These are phyloP conservation scores for Axis porcinus DNA, from an alignment of 2,113 vertebrate genomes.

Conservation along the genomic window DNA sequence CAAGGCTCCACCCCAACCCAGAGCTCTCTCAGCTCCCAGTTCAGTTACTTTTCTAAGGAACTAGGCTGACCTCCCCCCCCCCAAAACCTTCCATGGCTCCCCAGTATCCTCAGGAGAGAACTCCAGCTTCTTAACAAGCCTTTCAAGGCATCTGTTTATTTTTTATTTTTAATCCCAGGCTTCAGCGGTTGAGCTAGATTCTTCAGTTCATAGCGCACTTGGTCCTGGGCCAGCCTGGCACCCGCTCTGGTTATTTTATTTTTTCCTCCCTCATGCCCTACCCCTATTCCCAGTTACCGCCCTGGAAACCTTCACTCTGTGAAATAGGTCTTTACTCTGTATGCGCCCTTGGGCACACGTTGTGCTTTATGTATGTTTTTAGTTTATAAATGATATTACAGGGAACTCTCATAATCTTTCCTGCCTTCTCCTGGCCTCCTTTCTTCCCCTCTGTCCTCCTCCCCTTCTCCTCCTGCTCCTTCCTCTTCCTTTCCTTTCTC, in stretches of 20 bases:
- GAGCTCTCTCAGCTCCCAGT: not conserved
- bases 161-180: not conserved
- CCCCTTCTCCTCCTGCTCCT: not conserved
- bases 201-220: not conserved
- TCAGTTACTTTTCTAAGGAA: not conserved
- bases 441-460: not conserved
- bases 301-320: not conserved
- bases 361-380: not conserved
- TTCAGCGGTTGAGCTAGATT: not conserved
- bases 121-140: not conserved
- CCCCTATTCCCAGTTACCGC: not conserved
- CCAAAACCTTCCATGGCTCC: not conserved
- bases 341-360: accelerated
- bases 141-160: not conserved
- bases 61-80: not conserved
- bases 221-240: not conserved
- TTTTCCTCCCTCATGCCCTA: not conserved
- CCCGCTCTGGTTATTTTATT: not conserved
- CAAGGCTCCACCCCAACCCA: not conserved
- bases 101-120: not conserved
- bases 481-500: not conserved
- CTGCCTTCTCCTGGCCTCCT: not conserved
- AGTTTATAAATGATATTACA: not conserved
- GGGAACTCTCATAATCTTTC: not conserved
- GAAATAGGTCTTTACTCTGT: not conserved